These are phyloP conservation scores for Portevinia maculata DNA, from an alignment of 2,888 invertebrate genomes.

Conservation along the genomic window DNA sequence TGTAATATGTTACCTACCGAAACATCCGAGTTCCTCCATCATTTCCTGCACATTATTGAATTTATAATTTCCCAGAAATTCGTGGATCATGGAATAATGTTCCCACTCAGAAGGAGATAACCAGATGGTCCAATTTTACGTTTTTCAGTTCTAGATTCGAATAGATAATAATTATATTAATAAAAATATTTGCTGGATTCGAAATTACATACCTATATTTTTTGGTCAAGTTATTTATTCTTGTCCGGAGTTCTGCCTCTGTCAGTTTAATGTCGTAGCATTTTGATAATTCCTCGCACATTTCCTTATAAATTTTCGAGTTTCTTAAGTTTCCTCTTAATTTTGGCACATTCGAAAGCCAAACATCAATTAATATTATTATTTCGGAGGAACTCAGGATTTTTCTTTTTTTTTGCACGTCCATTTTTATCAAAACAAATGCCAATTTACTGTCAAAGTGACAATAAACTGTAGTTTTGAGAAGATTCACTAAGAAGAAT, in stretches of 20 bases:
- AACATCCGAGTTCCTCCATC: slow-evolving; percentile 17
- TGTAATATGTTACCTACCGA: slow-evolving; percentile 1
- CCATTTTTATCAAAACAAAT: too few relatives aligned
- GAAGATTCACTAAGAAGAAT: slow-evolving; percentile 1
- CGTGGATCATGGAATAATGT: slow-evolving; percentile 1
- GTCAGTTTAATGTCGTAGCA: background rate
- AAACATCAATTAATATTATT: slow-evolving; percentile 5
- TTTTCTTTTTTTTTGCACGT: too few relatives aligned
- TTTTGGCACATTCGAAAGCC: background rate
- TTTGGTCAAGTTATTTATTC: slow-evolving; percentile 13
- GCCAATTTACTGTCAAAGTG: too few relatives aligned
- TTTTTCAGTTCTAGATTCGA: background rate
- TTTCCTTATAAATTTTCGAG: background rate
- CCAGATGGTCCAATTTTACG: too few relatives aligned
- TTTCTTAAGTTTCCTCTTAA: slow-evolving; percentile 3
- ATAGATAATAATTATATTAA: background rate
- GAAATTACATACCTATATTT: slow-evolving; percentile 13
- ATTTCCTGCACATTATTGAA: slow-evolving; percentile 10
- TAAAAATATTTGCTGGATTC: background rate
- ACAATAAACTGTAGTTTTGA: too few relatives aligned
- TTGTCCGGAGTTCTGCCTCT: slow-evolving; percentile 7
- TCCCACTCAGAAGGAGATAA: background rate
- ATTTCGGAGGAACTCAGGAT: background rate
- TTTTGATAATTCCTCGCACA: slow-evolving; percentile 1
- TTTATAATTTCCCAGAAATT: slow-evolving; percentile 3